Base-by-base conservation (phyloP, 1,140 invertebrate species). In the Drosophila navojoa region DNA sequence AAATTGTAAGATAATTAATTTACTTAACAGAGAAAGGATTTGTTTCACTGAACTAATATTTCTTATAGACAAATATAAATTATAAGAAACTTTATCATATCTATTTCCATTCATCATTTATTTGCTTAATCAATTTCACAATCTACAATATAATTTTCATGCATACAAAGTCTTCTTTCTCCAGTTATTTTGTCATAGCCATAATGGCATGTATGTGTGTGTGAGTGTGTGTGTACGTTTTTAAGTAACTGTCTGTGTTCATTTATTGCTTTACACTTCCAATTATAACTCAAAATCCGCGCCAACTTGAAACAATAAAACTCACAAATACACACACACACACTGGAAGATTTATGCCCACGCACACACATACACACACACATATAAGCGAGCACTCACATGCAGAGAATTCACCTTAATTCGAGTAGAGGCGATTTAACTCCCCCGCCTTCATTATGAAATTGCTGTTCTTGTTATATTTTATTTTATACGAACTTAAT, bases 401-500 rank as follows among this genome's bases (percentile, higher is more conserved):
- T 47, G 40, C 60, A 60, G 61, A 66, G 77, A 86, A 81, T 81
- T 67, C 76, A 86, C 84, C 84, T 87, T 86, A 87, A 86, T 89
- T 86, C 82, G 77, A 86, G 82, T 89, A 87, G 76, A 86, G 82
- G 57, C 84, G 72, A 87, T 86, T 86, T 89, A 82, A 86, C 84
- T 86, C 82, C 84, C 82, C 73, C 69, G 79, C 68, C 76, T 76
- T 76, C 76, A 78, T 76, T 58, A 70, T 63, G 67, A 60, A 60
- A 85, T 81, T 81, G 82, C 62, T 76, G 73, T 63, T 53, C 59
- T 77, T 63, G 71, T 78, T 78, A 62, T 72, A 63, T 82, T 86
- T 82, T 86, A 87, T 86, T 86, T 86, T 86, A 87, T 87, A 84
- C 76, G 84, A 87, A 87, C 84, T 87, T 87, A 87, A 87, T 87